These are phyloP conservation scores for Neosilurus mollespiculum DNA, from an alignment of 2,797 vertebrate genomes.

Conservation along the genomic window DNA sequence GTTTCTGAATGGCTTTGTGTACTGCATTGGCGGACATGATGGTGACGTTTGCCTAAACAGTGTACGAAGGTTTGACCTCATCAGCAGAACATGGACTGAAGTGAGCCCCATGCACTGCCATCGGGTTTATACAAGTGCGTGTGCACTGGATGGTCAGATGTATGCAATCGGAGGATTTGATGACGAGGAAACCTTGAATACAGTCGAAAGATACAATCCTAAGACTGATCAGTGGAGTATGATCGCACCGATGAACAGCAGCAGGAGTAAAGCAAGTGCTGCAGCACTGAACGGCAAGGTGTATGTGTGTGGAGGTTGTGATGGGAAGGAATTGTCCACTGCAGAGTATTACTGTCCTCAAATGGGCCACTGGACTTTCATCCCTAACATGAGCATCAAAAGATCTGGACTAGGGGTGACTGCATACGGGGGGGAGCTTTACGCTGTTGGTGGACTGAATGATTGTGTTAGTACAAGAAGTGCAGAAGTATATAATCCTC, in stretches of 20 bases:
- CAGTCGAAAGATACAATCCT: not conserved
- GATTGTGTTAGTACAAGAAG: conserved; percentile 65
- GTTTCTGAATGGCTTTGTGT: conserved; percentile 65
- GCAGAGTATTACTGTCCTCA: not conserved
- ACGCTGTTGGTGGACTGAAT: conserved; percentile 59
- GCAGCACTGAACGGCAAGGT: not conserved
- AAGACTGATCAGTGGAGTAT: too few relatives aligned
- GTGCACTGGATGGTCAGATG: conserved; percentile 72
- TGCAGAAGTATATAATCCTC: not conserved
- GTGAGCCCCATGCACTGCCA: conserved; percentile 75
- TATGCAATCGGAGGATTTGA: conserved; percentile 85
- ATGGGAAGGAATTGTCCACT: not conserved
- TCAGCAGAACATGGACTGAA: not conserved
- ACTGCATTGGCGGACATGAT: conserved; percentile 31
- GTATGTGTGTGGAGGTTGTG: not conserved
- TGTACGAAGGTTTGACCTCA: conserved; percentile 67
- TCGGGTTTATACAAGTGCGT: conserved; percentile 79
- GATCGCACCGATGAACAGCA: not conserved
- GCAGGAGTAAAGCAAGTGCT: not conserved
- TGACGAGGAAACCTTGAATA: conserved; percentile 50
- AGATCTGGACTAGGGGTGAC: not conserved
- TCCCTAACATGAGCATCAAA: not conserved
- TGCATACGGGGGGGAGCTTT: not conserved
- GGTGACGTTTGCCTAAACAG: conserved; percentile 74
- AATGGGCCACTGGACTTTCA: not conserved